A percentile compares a stretch with the other conserved stretches of the same genome.
phyloP scores from a whole-genome alignment of 37 sponge, comb jelly and placozoan genomes.

The Axinella damicornis region DNA sequence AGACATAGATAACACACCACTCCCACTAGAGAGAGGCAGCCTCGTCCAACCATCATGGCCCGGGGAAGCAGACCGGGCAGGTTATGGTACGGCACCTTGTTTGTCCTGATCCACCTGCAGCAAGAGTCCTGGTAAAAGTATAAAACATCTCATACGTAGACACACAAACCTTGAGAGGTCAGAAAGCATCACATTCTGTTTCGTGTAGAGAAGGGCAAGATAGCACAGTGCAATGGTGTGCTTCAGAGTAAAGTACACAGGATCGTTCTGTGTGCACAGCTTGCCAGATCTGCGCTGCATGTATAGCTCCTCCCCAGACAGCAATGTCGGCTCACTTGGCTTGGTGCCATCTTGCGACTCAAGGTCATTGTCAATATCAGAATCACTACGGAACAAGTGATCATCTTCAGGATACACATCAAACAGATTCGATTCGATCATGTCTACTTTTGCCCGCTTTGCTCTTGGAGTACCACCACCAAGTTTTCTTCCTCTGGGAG shows the following conservation, averaged over 20 bases:
- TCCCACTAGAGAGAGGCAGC: neutral
- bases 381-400: slow-evolving; percentile 14
- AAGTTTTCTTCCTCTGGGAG: no score
- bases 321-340: neutral
- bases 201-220: slow-evolving; percentile 53
- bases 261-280: neutral
- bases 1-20: no score
- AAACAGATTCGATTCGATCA: neutral
- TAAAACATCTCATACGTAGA: no score
- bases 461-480: neutral
- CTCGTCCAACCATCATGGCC: neutral
- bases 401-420: slow-evolving; percentile 33
- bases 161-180: slow-evolving; percentile 48
- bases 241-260: slow-evolving; percentile 12
- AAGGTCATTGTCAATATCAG: neutral
- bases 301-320: slow-evolving; percentile 1
- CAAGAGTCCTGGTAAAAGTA: no score
- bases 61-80: slow-evolving; percentile 1
- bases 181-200: slow-evolving; percentile 43
- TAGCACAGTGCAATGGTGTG: slow-evolving; percentile 40
- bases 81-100: slow-evolving; percentile 47
- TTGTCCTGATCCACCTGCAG: slow-evolving; percentile 9
- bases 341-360: neutral
- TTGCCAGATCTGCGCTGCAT: neutral
- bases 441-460: neutral